A percentile compares a stretch with the other conserved stretches of the same genome.
Conservation (phyloP, 2,888 invertebrate species). For the Protodeltote pygarga region DNA sequence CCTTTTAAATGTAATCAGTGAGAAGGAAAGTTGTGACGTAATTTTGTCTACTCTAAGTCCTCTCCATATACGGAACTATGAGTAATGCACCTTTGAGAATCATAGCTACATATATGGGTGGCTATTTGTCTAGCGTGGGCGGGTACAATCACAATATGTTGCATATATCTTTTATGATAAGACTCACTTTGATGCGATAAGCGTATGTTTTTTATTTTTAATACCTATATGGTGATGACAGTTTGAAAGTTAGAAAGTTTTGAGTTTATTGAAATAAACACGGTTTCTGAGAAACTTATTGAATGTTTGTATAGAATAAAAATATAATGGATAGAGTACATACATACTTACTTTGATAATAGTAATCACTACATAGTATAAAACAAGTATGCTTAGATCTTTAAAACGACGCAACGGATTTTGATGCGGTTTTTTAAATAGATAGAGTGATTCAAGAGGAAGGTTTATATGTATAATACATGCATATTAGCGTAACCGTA, state of each 20-base stretch:
- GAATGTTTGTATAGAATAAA: too few species aligned
- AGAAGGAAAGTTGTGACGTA: conserved; percentile 51
- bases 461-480: too few species aligned
- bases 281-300: too few species aligned
- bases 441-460: too few species aligned
- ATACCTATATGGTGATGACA: conserved; percentile 22
- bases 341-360: too few species aligned
- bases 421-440: too few species aligned
- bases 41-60: conserved; percentile 29
- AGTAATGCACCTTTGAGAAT: conserved; percentile 40
- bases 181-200: conserved; percentile 29
- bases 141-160: conserved; percentile 36
- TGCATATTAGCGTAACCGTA: too few species aligned
- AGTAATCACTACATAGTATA: too few species aligned
- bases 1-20: conserved; percentile 25
- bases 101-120: conserved; percentile 39
- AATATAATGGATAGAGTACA: too few species aligned
- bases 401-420: too few species aligned
- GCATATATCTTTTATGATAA: conserved; percentile 37
- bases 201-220: conserved; percentile 23
- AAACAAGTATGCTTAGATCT: too few species aligned
- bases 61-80: conserved; percentile 41
- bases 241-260: conserved; percentile 50
- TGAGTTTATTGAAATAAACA: too few species aligned
- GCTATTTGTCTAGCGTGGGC: conserved; percentile 28